phyloP scores from a whole-genome alignment of 2,113 vertebrate species.

The Scomber japonicus region DNA sequence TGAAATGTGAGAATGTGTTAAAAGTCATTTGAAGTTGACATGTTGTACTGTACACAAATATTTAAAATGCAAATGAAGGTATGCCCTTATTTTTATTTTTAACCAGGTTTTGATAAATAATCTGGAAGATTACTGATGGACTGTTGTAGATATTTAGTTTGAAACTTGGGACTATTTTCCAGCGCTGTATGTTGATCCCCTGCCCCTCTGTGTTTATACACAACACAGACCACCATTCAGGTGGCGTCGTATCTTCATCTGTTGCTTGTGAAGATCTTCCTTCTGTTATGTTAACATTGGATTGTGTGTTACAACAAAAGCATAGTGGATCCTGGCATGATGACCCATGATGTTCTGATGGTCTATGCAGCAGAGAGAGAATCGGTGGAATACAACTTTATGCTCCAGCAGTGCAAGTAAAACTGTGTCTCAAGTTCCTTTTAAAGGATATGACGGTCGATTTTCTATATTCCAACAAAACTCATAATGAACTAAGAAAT shows the following conservation, averaged over 20 bases:
- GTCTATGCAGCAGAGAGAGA: neutral
- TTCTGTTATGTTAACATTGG: conserved; percentile 30
- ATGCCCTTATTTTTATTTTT: conserved; percentile 6
- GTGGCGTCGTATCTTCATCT: neutral
- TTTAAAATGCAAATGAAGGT: conserved; percentile 72
- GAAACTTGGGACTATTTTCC: conserved; percentile 13
- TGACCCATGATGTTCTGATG: neutral
- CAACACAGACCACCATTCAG: conserved; percentile 29
- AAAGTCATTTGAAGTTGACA: conserved; percentile 52
- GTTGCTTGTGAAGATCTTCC: conserved; percentile 23
- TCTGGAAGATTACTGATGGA: neutral
- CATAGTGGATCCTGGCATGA: neutral
- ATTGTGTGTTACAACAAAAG: conserved; percentile 1
- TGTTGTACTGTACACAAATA: conserved; percentile 33
- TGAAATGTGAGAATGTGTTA: conserved; percentile 52
- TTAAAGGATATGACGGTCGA: neutral
- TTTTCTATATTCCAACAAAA: no score
- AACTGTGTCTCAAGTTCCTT: neutral
- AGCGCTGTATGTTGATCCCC: neutral
- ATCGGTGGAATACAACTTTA: neutral
- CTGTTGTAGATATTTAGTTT: conserved; percentile 6
- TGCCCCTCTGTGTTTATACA: conserved; percentile 47
- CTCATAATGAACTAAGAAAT: neutral
- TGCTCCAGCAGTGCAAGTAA: neutral
- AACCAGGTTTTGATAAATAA: neutral